A percentile compares a stretch with the other conserved stretches of the same genome.
phyloP scores from a whole-genome alignment of 2,797 vertebrate species.

The Eulemur coronatus region DNA sequence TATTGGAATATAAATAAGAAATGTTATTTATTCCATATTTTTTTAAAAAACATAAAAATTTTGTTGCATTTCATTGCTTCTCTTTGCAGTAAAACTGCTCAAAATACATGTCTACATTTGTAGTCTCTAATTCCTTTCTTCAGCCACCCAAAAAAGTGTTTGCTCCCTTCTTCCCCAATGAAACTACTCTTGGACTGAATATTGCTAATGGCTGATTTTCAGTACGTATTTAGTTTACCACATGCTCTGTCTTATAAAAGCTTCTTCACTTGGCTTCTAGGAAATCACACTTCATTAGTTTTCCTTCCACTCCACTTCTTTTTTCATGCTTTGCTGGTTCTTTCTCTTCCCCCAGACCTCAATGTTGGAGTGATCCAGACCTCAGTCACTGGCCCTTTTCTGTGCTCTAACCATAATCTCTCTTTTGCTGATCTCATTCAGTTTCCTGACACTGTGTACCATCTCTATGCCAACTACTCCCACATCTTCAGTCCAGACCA shows the following conservation, averaged over 20 bases:
- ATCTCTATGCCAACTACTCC: not conserved
- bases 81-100: not conserved
- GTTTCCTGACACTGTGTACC: not conserved
- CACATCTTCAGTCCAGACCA: not conserved
- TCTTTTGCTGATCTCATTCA: not conserved
- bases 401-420: not conserved
- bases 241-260: not conserved
- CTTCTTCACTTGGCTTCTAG: not conserved
- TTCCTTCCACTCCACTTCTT: not conserved
- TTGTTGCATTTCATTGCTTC: not conserved
- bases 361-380: not conserved
- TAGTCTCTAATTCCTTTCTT: not conserved
- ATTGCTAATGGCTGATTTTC: too few relatives aligned
- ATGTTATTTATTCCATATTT: not conserved
- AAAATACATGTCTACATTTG: not conserved
- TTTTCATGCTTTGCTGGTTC: not conserved
- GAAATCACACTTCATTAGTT: not conserved
- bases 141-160: not conserved
- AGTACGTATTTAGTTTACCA: not conserved
- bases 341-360: not conserved
- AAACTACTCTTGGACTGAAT: not conserved
- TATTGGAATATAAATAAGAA: not conserved
- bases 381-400: not conserved
- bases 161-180: rapidly evolving
- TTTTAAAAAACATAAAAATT: not conserved